These are phyloP conservation scores for Clostera curtula DNA, from an alignment of 2,888 invertebrate species.

Conservation along the genomic window DNA sequence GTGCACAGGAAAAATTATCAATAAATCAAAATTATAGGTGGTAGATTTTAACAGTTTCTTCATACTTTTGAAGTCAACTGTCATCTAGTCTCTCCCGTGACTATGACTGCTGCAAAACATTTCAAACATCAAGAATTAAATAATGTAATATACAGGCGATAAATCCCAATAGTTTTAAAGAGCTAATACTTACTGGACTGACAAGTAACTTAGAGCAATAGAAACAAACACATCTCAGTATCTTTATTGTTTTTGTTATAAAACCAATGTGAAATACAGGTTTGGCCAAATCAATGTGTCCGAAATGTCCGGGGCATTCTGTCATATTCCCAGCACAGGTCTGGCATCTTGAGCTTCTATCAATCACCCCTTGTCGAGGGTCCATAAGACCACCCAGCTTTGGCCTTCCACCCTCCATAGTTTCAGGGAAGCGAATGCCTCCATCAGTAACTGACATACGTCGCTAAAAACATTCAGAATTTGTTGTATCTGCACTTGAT, in stretches of 20 bases:
- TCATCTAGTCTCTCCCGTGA: no score
- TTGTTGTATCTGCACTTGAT: constrained; percentile 2
- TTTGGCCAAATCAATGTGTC: constrained; percentile 98
- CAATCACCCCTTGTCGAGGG: constrained; percentile 98
- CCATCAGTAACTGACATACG: constrained; percentile 99
- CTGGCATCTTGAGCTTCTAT: constrained; percentile 93
- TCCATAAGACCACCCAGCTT: constrained; percentile 99
- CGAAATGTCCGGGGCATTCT: constrained; percentile 99
- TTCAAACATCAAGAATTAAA: background rate
- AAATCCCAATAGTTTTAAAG: no score
- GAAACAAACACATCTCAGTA: constrained; percentile 98
- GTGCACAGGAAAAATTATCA: no score
- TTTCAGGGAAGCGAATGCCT: constrained; percentile 97
- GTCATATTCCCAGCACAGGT: constrained; percentile 99
- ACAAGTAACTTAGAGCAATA: constrained; percentile 98
- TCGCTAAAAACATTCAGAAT: constrained; percentile 76
- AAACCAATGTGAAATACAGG: constrained; percentile 99
- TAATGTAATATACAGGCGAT: no score
- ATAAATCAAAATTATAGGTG: no score
- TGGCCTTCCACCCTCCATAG: constrained; percentile 98
- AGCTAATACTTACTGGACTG: constrained; percentile 84
- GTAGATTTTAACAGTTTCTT: no score
- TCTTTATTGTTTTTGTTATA: constrained; percentile 96
- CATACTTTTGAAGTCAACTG: no score
- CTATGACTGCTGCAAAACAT: background rate